Base-by-base conservation (phyloP, 2,797 vertebrate genomes). In the Triplophysa bombifrons region DNA sequence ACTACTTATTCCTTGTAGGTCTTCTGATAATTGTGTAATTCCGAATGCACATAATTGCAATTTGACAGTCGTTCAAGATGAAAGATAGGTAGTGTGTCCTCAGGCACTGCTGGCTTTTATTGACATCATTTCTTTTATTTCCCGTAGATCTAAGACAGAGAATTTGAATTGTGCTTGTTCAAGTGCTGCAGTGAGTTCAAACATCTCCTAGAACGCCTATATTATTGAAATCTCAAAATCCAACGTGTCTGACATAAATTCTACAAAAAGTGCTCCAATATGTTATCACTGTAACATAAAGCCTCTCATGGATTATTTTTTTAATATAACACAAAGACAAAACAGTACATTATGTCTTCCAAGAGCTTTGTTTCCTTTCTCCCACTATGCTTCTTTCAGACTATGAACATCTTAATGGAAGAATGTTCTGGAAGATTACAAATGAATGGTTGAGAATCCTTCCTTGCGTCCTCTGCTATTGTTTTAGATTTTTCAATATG, bases 11-110 rank as follows among this genome's bases (percentile, higher is more conserved):
- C 60, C 60, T 34, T 72, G 55, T 58, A 44, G 38, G 38, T 72
- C 20, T 72, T 10, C 20, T 16, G 70, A 44, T 72, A 72, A 11
- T 10, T 25, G 53, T 72, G 70, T 72, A 60, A 60, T 19, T 72
- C 34, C n/a, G 10, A 65, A 65, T 65, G 30, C 34, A 65, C 34
- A 41, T 30, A 61, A 61, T 61, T 61, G 60, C 60, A 30, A 17
- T 16, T 63, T 65, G 63, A 65, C 63, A 65, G 19, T 11, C 63
- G 4, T 65, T 65, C 34, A 65, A 65, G 17, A 44, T 65, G 17
- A 65, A n/a, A 44, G 63, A 65, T 65, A 44, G 10, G 19, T 12
- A 65, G 63, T 65, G 6, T 65, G 34, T 44, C 63, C 63, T 65
- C 19, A 44, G 19, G 63, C 34, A 20, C 11, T 20, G 10, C 5